Evolutionary conservation across 2,797 vertebrate genomes (phyloP), one percentile per base, ranked within the genome.

Genomic region (Ctenopoma multispine): DNA sequence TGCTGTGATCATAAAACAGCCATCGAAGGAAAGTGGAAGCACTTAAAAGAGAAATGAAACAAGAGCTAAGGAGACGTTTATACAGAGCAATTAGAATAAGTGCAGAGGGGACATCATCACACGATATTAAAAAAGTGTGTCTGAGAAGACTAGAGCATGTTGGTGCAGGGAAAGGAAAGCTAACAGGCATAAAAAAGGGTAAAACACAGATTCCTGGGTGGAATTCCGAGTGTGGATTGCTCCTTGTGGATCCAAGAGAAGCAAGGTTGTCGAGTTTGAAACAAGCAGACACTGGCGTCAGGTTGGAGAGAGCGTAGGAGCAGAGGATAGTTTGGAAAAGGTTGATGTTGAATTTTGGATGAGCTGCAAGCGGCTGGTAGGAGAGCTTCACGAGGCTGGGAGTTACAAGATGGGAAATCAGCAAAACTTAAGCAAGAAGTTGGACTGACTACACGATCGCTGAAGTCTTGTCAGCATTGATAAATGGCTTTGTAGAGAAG

Each of bases 331-430:
- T 74, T 69, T 72, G 60, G 54, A 68, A 66, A 66, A 68, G 58
- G 60, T 47, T 71, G 73, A 86, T 63, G 64, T 14, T 80, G 80
- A 85, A 85, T 81, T 78, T 53, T 59, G 54, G 60, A 81, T 77
- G 38, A 81, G 76, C 10, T 67, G 53, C 79, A 75, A 63, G 23
- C n/a, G 13, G 59, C 29, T 65, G 44, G 27, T 63, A 54, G n/a
- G 31, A 73, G 48, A 36, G n/a, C 17, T 63, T 57, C 60, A 61
- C 58, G 65, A 75, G 57, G 56, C 31, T 54, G n/a, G n/a, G 36
- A 31, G 29, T 31, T 31, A 31, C 29, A 31, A 74, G 63, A 78
- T 5, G 50, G 46, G 55, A 72, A 82, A 72, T 81, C 34, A 48
- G 41, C 74, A 18, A 71, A 84, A 77, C 60, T 48, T 59, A 43